Evolutionary conservation across 2,797 vertebrate genomes (phyloP).

Genomic region (Trichosurus vulpecula): DNA sequence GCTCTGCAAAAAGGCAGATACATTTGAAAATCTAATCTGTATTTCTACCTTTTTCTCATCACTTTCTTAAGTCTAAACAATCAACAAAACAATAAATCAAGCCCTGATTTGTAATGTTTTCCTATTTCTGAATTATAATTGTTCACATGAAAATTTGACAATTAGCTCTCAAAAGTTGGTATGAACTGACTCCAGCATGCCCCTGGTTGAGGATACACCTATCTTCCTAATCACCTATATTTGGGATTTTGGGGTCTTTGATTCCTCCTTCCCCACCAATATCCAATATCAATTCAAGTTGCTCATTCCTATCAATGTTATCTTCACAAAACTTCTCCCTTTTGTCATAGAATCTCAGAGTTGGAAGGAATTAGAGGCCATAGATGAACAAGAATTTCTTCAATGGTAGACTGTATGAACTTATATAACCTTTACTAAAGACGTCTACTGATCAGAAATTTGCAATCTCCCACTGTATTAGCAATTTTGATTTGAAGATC

Average conservation of each 20-base stretch:
- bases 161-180: not conserved
- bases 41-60: not conserved
- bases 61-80: not conserved
- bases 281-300: not conserved
- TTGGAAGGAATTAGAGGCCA: not conserved
- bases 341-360: not conserved
- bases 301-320: not conserved
- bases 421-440: constrained; percentile 24
- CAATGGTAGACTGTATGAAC: not conserved
- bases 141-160: not conserved
- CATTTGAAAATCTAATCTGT: not conserved
- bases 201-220: not conserved
- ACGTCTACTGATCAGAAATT: constrained; percentile 21
- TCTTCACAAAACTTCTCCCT: not conserved
- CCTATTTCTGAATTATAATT: not conserved
- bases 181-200: not conserved
- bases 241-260: not conserved
- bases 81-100: not conserved
- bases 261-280: not conserved
- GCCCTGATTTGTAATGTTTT: not conserved
- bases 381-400: not conserved
- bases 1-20: not conserved
- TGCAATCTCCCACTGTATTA: constrained; percentile 1
- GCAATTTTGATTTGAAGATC: too few species aligned
- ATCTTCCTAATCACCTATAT: not conserved